These are phyloP conservation scores for Eulemur albifrons DNA, from an alignment of 2,797 vertebrate genomes.

Conservation along the genomic window DNA sequence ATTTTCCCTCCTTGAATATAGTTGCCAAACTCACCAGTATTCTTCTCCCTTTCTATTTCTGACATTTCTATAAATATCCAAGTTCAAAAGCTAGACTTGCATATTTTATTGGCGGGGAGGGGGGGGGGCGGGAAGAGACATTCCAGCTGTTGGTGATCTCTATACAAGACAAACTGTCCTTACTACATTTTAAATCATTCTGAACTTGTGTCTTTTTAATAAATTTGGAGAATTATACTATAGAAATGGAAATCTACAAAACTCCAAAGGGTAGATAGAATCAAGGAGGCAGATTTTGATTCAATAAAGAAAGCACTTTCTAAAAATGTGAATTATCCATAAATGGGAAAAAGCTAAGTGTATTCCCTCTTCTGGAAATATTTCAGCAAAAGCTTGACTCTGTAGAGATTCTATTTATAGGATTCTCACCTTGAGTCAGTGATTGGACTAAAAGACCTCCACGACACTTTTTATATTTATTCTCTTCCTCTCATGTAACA, in stretches of 20 bases:
- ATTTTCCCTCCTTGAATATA: background rate
- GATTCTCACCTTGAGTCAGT: slow-evolving; percentile 11
- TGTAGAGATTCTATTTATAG: slow-evolving; percentile 58
- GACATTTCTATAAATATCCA: background rate
- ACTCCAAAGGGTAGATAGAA: slow-evolving; percentile 43
- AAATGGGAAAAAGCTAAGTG: slow-evolving; percentile 70
- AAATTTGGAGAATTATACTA: background rate
- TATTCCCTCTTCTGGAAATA: slow-evolving; percentile 64
- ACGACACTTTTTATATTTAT: background rate
- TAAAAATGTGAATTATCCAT: slow-evolving; percentile 73
- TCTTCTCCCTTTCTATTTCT: background rate
- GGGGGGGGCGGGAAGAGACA: background rate
- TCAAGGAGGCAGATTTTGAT: slow-evolving; percentile 53
- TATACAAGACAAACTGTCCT: background rate
- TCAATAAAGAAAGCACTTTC: slow-evolving; percentile 54
- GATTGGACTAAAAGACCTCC: slow-evolving; percentile 16
- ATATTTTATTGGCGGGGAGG: background rate
- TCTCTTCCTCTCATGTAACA: background rate
- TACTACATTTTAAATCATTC: background rate
- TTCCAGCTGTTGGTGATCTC: background rate
- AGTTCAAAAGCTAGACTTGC: background rate
- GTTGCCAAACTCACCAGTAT: background rate
- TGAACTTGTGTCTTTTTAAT: background rate
- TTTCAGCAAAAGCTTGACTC: slow-evolving; percentile 27
- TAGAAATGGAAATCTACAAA: slow-evolving; percentile 20